Evolutionary conservation across 2,113 vertebrate genomes (phyloP).

Genomic region (Etheostoma cragini): DNA sequence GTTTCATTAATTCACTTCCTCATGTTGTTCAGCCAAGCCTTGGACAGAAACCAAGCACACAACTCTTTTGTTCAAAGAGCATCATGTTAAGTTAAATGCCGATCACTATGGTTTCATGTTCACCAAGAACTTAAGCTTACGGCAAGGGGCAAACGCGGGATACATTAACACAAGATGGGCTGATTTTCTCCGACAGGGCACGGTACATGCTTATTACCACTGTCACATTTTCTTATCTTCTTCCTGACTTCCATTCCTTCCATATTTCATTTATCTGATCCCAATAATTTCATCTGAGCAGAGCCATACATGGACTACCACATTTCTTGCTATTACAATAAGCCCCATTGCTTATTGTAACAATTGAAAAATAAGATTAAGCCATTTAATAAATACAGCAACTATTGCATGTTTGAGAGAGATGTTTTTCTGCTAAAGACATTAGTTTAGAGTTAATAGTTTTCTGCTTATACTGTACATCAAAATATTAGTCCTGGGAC

Average conservation of each 20-base stretch:
- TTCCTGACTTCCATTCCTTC: neutral
- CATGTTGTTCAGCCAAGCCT: slow-evolving; percentile 43
- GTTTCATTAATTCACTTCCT: slow-evolving; percentile 26
- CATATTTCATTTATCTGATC: neutral
- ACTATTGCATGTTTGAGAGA: neutral
- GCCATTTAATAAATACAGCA: neutral
- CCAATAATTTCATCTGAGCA: neutral
- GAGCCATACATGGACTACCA: neutral
- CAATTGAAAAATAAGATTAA: neutral
- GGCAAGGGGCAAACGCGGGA: slow-evolving; percentile 30
- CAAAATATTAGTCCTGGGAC: neutral
- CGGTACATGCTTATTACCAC: slow-evolving; percentile 13
- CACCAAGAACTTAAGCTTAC: slow-evolving; percentile 7
- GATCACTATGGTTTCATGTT: slow-evolving; percentile 21
- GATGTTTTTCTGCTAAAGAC: slow-evolving; percentile 7
- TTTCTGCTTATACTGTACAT: neutral
- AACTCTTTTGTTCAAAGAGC: slow-evolving; percentile 28
- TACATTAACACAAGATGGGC: slow-evolving; percentile 13
- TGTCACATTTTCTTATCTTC: neutral
- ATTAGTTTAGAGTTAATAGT: neutral
- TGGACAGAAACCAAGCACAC: slow-evolving; percentile 33
- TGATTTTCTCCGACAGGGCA: slow-evolving; percentile 2
- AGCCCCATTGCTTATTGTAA: neutral
- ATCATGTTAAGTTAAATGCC: slow-evolving; percentile 20
- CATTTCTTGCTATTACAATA: neutral